Evolutionary conservation across 1,140 invertebrate species (phyloP), one percentile per base, ranked within the genome.

Genomic region (Melitaea cinxia): DNA sequence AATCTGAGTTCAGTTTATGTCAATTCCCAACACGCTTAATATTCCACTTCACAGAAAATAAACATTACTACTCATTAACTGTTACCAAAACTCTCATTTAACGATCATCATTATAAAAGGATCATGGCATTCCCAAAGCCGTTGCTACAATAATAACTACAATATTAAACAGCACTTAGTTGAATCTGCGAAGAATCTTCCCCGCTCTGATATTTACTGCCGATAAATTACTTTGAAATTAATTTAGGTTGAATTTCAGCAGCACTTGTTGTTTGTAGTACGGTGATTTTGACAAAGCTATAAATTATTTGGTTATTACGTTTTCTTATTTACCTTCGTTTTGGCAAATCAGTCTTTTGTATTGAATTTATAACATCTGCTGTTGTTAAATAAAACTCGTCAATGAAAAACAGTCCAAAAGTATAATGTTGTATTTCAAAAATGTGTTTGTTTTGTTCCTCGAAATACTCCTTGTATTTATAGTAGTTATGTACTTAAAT

Each of bases 161-260:
- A 50, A 50, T 56, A 60, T 50, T 53, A 47, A 61, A 60, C 14
- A 60, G 53, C 26, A 14, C 23, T 62, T 53, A 53, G 59, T 61
- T 35, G 33, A 39, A 58, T 62, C 30, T 21, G 21, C 24, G 21
- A 56, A 39, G 23, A 24, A 56, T 56, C 47, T 53, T 49, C 12
- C n/a, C n/a, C 19, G 17, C 21, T 56, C n/a, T 53, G 47, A 42
- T 50, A 45, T 70, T 59, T 60, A 58, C 45, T 39, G 49, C 52
- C 57, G 37, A 71, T 71, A 71, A 74, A 68, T 74, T 66, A 73
- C 65, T 65, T 68, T 39, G 62, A 65, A 73, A 74, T 74, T 71
- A 74, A 71, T 71, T 71, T 63, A 62, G 62, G 26, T 17, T 45
- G 47, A 68, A 72, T 68, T 73, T 62, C 58, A 70, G 52, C 63